phyloP scores from a whole-genome alignment of 2,888 invertebrate species.

The Netelia virgata region DNA sequence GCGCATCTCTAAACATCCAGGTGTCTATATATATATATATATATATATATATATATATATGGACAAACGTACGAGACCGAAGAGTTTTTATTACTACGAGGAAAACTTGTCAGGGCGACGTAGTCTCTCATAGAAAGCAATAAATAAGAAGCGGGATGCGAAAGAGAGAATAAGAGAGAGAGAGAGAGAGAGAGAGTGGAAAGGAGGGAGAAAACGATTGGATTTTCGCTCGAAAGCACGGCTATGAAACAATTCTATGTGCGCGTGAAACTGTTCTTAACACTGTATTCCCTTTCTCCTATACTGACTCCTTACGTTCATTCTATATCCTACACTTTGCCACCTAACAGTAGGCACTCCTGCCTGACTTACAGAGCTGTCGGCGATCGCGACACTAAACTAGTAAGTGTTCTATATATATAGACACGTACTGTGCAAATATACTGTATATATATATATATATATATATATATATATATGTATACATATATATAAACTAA shows the following conservation, averaged over 20 bases:
- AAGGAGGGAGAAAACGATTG: conserved; percentile 68
- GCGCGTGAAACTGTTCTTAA: conserved; percentile 66
- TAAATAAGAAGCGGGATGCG: conserved; percentile 73
- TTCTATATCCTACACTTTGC: conserved; percentile 24
- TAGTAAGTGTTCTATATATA: conserved; percentile 27
- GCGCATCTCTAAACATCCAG: no score
- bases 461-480: not conserved
- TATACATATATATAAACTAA: conserved; percentile 24
- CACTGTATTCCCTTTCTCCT: conserved; percentile 43
- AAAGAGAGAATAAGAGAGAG: conserved; percentile 32
- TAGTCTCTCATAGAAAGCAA: conserved; percentile 70
- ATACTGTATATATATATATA: not conserved
- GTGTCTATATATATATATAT: not conserved
- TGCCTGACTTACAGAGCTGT: conserved; percentile 43
- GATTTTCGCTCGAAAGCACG: conserved; percentile 70
- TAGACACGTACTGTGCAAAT: conserved; percentile 8
- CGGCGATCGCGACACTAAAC: conserved; percentile 60
- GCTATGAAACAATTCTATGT: conserved; percentile 65
- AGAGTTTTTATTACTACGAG: conserved; percentile 54
- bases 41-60: no score
- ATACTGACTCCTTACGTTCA: conserved; percentile 36
- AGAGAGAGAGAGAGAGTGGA: conserved; percentile 28
- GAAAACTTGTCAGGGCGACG: conserved; percentile 66
- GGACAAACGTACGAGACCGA: not conserved
- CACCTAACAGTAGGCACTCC: conserved; percentile 32